Evolutionary conservation across 2,888 invertebrate species (phyloP).

Genomic region (Eumerus sabulonum): DNA sequence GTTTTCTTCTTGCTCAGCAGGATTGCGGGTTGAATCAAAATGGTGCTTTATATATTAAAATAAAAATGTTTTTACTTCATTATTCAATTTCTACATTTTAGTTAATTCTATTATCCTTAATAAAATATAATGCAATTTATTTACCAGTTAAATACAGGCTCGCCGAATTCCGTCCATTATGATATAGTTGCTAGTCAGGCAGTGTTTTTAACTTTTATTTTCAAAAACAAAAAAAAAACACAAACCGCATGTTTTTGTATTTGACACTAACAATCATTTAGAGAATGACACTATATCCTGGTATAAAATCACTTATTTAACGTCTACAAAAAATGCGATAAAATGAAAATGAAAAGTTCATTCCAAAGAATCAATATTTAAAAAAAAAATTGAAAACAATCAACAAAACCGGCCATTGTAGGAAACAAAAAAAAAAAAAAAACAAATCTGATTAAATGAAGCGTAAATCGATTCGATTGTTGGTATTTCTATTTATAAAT

Average conservation of each 20-base stretch:
- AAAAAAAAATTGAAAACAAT: conserved; percentile 6
- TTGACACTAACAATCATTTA: conserved; percentile 25
- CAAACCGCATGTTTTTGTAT: conserved; percentile 34
- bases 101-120: conserved; percentile 22
- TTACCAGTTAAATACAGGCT: conserved; percentile 57
- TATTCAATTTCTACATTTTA: conserved; percentile 39
- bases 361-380: conserved; percentile 74
- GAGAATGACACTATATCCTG: conserved; percentile 27
- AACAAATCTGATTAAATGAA: conserved; percentile 69
- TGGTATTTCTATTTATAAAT: conserved; percentile 31
- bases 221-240: conserved; percentile 2
- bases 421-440: conserved; percentile 70
- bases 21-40: conserved; percentile 68
- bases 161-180: conserved; percentile 71
- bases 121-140: background rate
- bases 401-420: conserved; percentile 69
- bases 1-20: conserved; percentile 64
- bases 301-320: conserved; percentile 75
- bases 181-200: conserved; percentile 67
- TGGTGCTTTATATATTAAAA: conserved; percentile 64
- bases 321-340: conserved; percentile 37
- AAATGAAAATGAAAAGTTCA: conserved; percentile 72
- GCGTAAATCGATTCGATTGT: conserved; percentile 33
- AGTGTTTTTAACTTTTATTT: conserved; percentile 28
- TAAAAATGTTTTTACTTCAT: conserved; percentile 42